Conservation (phyloP, 2,797 vertebrate species). For the Halcyon badia region DNA sequence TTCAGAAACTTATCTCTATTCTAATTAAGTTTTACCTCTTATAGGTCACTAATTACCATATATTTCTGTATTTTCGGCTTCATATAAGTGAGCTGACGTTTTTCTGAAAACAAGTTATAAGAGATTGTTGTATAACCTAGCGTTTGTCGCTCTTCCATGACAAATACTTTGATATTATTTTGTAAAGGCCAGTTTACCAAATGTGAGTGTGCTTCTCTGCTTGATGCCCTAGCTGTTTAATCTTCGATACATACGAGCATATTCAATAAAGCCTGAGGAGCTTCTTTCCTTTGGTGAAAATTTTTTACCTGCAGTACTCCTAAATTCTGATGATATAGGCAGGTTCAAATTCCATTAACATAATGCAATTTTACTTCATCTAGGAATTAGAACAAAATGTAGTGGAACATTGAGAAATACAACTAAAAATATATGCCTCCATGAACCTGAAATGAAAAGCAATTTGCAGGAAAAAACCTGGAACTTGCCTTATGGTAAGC, state of each 20-base stretch:
- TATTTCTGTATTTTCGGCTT: not conserved
- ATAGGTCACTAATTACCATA: not conserved
- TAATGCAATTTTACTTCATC: not conserved
- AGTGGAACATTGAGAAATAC: not conserved
- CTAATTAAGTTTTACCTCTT: not conserved
- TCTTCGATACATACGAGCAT: not conserved
- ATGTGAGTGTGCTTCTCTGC: not conserved
- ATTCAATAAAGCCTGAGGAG: not conserved
- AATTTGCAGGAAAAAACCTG: not conserved
- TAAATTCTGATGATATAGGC: not conserved
- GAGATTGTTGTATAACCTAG: not conserved
- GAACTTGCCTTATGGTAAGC: not conserved
- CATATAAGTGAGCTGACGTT: rapidly evolving
- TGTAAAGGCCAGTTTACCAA: not conserved
- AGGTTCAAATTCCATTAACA: not conserved
- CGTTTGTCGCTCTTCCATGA: not conserved
- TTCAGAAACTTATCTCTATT: not conserved
- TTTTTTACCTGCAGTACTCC: not conserved
- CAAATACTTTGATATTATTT: not conserved
- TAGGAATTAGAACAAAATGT: not conserved
- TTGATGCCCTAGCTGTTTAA: not conserved
- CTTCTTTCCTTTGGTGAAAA: not conserved
- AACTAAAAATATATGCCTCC: not conserved
- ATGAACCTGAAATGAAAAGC: not conserved
- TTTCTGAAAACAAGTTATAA: not conserved